Conservation (phyloP, 2,113 vertebrate genomes). For the Piprites chloris region DNA sequence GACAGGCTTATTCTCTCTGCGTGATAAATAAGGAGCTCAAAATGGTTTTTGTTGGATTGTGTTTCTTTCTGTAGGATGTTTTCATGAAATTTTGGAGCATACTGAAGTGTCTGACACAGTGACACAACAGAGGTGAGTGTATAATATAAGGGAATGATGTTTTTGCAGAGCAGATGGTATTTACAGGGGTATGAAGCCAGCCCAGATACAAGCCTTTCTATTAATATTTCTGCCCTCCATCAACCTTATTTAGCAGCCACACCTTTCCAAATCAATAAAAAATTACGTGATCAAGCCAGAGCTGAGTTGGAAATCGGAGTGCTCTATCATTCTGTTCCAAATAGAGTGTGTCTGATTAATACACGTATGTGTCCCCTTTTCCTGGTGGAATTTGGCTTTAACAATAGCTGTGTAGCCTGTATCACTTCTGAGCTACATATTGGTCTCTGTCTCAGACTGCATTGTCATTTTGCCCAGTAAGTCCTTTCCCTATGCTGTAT, state of each 20-base stretch:
- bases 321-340: not conserved
- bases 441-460: not conserved
- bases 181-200: not conserved
- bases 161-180: not conserved
- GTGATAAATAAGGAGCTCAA: not conserved
- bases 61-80: not conserved
- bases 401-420: not conserved
- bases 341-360: not conserved
- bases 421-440: not conserved
- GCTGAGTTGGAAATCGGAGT: not conserved
- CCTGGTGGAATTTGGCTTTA: not conserved
- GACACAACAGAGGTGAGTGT: not conserved
- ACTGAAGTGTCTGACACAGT: rapidly evolving
- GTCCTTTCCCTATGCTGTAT: not conserved
- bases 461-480: not conserved
- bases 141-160: not conserved
- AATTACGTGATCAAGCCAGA: not conserved
- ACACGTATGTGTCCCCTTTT: not conserved
- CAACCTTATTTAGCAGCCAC: not conserved
- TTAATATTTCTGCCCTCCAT: not conserved
- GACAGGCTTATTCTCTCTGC: not conserved
- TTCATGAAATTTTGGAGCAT: not conserved
- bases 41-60: not conserved
- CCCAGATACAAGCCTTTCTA: not conserved
- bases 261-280: not conserved